Evolutionary conservation across 30 jellyfish, hydroid and myxozoan species (phyloP).

Genomic region (Catostylus mosaicus): DNA sequence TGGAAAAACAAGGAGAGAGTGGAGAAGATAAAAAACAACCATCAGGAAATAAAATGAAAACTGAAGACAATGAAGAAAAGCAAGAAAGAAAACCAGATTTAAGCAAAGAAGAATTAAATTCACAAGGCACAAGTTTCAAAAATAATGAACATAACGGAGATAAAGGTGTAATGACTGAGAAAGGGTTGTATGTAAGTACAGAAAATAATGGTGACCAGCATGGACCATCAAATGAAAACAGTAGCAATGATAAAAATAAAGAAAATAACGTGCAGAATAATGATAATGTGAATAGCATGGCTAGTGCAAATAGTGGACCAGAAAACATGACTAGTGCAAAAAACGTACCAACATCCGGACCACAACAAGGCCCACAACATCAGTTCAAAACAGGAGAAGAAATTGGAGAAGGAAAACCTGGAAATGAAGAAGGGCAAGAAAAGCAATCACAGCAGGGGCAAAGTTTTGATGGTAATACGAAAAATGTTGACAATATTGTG

Average conservation of each 20-base stretch:
- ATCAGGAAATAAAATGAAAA: slow-evolving; percentile 24
- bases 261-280: not conserved
- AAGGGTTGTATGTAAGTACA: slow-evolving; percentile 9
- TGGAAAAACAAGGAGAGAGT: slow-evolving; percentile 14
- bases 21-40: slow-evolving; percentile 22
- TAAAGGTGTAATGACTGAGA: slow-evolving; percentile 15
- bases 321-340: not conserved
- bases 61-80: slow-evolving; percentile 14
- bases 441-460: not conserved
- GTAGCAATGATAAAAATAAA: not conserved
- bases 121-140: slow-evolving; percentile 34
- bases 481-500: slow-evolving; percentile 4
- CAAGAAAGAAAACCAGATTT: slow-evolving; percentile 59
- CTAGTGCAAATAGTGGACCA: not conserved
- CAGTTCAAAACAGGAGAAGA: not conserved
- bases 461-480: not conserved
- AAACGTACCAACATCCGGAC: not conserved
- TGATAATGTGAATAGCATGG: not conserved
- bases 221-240: not conserved
- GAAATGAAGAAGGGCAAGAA: not conserved
- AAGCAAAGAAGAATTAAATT: slow-evolving; percentile 44
- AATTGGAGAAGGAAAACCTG: not conserved
- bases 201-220: not conserved
- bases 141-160: slow-evolving; percentile 11
- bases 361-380: not conserved